A percentile compares a stretch with the other conserved stretches of the same genome.
Conservation (phyloP, 2,888 invertebrate species). For the Pecten maximus region DNA sequence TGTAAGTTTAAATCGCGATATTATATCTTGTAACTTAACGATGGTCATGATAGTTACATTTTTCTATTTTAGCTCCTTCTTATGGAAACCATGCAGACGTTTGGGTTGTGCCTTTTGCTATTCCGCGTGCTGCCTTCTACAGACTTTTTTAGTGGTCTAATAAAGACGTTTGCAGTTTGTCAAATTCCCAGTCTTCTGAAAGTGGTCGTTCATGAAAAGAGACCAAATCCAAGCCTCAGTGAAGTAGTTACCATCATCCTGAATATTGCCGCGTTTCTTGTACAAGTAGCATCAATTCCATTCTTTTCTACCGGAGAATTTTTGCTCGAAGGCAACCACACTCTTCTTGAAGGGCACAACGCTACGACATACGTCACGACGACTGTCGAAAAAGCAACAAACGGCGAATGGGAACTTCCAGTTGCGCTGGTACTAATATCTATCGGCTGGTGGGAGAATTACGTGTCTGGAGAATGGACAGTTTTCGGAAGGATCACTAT, state of each 20-base stretch:
- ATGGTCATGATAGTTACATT: no score
- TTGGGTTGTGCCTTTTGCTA: constrained; percentile 79
- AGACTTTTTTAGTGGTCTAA: constrained; percentile 78
- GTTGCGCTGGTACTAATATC: constrained; percentile 93
- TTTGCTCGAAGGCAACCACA: constrained; percentile 63
- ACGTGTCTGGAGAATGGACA: constrained; percentile 85
- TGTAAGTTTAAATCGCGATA: no score
- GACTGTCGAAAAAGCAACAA: constrained; percentile 78
- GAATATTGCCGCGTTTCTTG: constrained; percentile 68
- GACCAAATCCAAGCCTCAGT: constrained; percentile 65
- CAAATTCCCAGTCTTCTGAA: constrained; percentile 79
- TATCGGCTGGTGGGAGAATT: constrained; percentile 99
- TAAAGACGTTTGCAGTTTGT: constrained; percentile 78
- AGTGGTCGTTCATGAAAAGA: constrained; percentile 72
- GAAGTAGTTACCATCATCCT: constrained; percentile 63
- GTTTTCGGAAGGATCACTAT: constrained; percentile 69
- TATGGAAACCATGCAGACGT: constrained; percentile 70
- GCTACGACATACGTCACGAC: constrained; percentile 56
- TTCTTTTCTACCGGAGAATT: constrained; percentile 66
- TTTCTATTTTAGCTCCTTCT: constrained; percentile 67
- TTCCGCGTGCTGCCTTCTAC: constrained; percentile 79
- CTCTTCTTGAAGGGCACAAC: constrained; percentile 63
- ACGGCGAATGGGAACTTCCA: constrained; percentile 91
- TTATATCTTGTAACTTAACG: no score
- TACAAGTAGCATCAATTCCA: constrained; percentile 69